Conservation (phyloP, 2,797 vertebrate species). For the Gallinago stenura region DNA sequence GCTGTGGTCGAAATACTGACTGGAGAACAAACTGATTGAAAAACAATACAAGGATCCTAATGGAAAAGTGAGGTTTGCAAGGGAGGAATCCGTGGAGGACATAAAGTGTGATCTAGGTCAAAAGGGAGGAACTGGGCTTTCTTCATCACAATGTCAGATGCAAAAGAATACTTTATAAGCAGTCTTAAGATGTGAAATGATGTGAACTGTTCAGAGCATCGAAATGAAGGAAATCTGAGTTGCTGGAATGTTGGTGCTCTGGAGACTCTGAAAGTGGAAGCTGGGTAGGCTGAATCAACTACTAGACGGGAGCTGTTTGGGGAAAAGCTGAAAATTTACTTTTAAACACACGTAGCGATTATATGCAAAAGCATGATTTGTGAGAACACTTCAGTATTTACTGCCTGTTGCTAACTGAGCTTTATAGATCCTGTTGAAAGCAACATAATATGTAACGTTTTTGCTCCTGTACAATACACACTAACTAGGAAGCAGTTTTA, state of each 20-base stretch:
- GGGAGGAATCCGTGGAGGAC: neutral
- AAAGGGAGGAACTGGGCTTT: neutral
- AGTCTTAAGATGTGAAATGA: neutral
- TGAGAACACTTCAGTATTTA: neutral
- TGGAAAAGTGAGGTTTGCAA: neutral
- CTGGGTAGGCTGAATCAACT: neutral
- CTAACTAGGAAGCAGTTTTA: neutral
- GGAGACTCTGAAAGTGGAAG: neutral
- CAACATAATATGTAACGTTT: neutral
- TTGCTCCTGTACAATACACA: neutral
- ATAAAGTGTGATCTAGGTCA: neutral
- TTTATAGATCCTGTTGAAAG: neutral
- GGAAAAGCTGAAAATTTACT: neutral
- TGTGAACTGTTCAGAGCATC: neutral
- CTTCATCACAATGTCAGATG: neutral
- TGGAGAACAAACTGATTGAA: neutral
- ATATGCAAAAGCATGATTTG: neutral
- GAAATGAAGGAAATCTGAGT: neutral
- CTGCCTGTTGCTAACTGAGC: neutral
- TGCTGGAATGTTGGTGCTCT: neutral
- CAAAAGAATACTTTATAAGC: neutral
- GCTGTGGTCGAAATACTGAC: neutral
- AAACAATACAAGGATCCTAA: neutral
- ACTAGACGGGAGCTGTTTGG: neutral
- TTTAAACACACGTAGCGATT: neutral